Evolutionary conservation across 1,140 invertebrate genomes (phyloP).

Genomic region (Zaprionus nigranus): DNA sequence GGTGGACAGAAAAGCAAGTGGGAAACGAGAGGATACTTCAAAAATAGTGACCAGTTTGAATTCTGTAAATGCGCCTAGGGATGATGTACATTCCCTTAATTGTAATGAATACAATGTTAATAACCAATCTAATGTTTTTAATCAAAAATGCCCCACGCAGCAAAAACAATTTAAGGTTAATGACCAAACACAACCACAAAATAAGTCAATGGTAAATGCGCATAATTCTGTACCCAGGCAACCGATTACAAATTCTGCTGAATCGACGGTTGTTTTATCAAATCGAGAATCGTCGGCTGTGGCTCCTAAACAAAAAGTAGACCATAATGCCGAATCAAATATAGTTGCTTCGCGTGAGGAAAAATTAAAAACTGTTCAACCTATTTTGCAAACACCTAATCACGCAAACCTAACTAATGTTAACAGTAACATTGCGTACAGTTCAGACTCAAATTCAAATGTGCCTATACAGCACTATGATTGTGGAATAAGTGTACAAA

Average conservation of each 20-base stretch:
- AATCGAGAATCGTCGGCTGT: constrained; percentile 29
- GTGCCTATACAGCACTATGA: constrained; percentile 91
- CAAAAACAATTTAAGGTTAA: constrained; percentile 56
- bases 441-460: constrained; percentile 85
- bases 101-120: constrained; percentile 67
- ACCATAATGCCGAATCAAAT: constrained; percentile 56
- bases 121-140: constrained; percentile 58
- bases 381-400: constrained; percentile 51
- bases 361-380: constrained; percentile 61
- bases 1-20: constrained; percentile 64
- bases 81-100: constrained; percentile 55
- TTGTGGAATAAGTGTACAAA: constrained; percentile 93
- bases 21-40: constrained; percentile 66
- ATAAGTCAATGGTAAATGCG: constrained; percentile 57
- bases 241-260: constrained; percentile 41
- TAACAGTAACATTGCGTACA: constrained; percentile 65
- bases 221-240: constrained; percentile 50
- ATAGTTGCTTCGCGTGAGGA: constrained; percentile 48
- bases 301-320: constrained; percentile 59
- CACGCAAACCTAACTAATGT: constrained; percentile 63
- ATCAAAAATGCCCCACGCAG: constrained; percentile 64
- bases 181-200: constrained; percentile 62
- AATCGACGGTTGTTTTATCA: constrained; percentile 48
- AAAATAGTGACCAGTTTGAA: constrained; percentile 46
- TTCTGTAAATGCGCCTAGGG: constrained; percentile 36